A percentile compares a stretch with the other conserved stretches of the same genome.
These are phyloP conservation scores for Acanthis flammea DNA, from an alignment of 2,797 vertebrate genomes.

Conservation along the genomic window DNA sequence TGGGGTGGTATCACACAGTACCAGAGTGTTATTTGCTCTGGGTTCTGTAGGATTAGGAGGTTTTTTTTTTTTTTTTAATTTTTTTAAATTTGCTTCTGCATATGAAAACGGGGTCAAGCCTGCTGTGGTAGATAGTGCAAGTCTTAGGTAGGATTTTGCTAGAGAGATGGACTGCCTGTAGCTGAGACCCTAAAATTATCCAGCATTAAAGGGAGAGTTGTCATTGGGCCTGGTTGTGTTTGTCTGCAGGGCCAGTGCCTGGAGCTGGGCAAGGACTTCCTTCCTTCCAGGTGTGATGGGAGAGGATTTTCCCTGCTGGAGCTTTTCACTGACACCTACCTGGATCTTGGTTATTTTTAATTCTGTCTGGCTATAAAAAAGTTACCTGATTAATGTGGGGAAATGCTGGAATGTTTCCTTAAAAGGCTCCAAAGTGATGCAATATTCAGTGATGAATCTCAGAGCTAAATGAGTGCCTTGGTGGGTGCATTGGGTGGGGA, in stretches of 20 bases:
- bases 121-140: constrained; percentile 28
- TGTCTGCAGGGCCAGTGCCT: neutral
- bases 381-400: neutral
- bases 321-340: neutral
- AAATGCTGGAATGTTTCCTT: neutral
- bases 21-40: constrained; percentile 10
- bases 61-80: neutral
- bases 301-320: neutral
- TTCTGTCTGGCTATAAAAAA: neutral
- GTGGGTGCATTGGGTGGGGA: neutral
- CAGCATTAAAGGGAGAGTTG: neutral
- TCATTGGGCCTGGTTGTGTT: neutral
- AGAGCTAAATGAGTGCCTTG: neutral
- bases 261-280: neutral
- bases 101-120: constrained; percentile 1
- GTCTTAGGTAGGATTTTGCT: constrained; percentile 12
- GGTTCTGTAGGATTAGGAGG: constrained; percentile 25
- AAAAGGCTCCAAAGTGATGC: neutral
- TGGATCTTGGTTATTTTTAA: neutral
- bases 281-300: neutral
- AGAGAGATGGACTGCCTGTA: neutral
- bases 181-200: neutral
- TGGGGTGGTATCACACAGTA: neutral
- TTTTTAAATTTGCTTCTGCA: neutral
- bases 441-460: neutral